Evolutionary conservation across 2,888 invertebrate species (phyloP).

Genomic region (Drosophila diplacantha): DNA sequence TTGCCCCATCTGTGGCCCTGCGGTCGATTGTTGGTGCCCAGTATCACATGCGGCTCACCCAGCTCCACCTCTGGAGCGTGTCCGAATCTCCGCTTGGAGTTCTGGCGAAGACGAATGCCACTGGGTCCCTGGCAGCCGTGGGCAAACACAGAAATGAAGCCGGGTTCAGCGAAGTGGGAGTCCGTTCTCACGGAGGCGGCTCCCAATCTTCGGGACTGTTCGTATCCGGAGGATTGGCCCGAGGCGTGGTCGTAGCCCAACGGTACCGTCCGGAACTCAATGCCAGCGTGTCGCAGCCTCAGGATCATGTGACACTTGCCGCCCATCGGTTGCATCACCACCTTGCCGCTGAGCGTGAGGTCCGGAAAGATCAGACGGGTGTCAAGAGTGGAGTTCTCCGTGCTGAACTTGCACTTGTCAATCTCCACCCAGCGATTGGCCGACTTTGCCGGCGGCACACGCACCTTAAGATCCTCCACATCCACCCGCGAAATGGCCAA

Average conservation of each 20-base stretch:
- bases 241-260: slow-evolving; percentile 58
- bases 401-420: slow-evolving; percentile 87
- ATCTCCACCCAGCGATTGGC: slow-evolving; percentile 82
- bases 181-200: slow-evolving; percentile 82
- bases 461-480: slow-evolving; percentile 78
- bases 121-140: slow-evolving; percentile 84
- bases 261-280: slow-evolving; percentile 87
- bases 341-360: slow-evolving; percentile 87
- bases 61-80: slow-evolving; percentile 50
- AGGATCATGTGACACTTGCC: slow-evolving; percentile 88
- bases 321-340: slow-evolving; percentile 80
- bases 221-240: slow-evolving; percentile 48
- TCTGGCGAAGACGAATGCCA: slow-evolving; percentile 73
- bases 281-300: slow-evolving; percentile 86
- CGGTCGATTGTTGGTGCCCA: slow-evolving; percentile 48
- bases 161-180: slow-evolving; percentile 90
- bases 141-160: slow-evolving; percentile 90
- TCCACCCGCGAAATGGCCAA: slow-evolving; percentile 68
- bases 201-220: slow-evolving; percentile 69
- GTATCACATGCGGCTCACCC: slow-evolving; percentile 63
- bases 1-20: slow-evolving; percentile 57
- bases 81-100: slow-evolving; percentile 74
- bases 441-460: slow-evolving; percentile 83
- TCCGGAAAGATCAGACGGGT: slow-evolving; percentile 88
- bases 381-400: slow-evolving; percentile 85